Base-by-base conservation (phyloP, 2,888 invertebrate genomes). In the Polietes domitor region DNA sequence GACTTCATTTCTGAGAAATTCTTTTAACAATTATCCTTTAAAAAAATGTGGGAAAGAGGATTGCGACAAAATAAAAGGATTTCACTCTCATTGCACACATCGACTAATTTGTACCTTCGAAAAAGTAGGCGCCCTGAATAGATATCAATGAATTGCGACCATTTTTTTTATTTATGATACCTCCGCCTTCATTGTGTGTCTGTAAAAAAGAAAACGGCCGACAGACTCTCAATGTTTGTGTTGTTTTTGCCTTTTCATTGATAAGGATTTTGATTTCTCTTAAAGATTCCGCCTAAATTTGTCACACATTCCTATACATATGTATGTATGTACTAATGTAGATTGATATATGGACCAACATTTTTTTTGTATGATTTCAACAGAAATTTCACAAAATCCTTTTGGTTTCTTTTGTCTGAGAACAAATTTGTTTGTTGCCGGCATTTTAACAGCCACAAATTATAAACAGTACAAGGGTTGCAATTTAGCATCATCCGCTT, bases 391-490 rank as follows among this genome's bases (percentile, higher is more conserved):
- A 47, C n/a, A 4, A 47, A 47, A 47, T n/a, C 4, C 4, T 7
- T 7, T 47, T 15, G 15, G 15, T n/a, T n/a, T 47, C 2, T 47
- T 47, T 47, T 47, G 2, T n/a, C 47, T 2, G n/a, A 2, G n/a
- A 47, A 47, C n/a, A 47, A n/a, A 47, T 47, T 47, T 47, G 2
- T 1, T 5, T 47, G 2, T n/a, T 47, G 2, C 47, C n/a, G n/a
- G n/a, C 5, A 47, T 37, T 50, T 10, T 71, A 53, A 55, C 63
- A 37, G 47, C 28, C 75, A 71, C 24, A 55, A 3, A 21, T 68
- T 82, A 75, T 41, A 47, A 47, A 24, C 26, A 58, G 15, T 15
- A 58, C 58, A 53, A 53, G 83, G 83, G 80, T 81, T 84, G 83
- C 74, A 80, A 72, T 72, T 77, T 41, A 50, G 41, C 72, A 17